Evolutionary conservation across 2,888 invertebrate genomes (phyloP), one percentile per base, ranked within the genome.

Genomic region (Drosophila algonquin): DNA sequence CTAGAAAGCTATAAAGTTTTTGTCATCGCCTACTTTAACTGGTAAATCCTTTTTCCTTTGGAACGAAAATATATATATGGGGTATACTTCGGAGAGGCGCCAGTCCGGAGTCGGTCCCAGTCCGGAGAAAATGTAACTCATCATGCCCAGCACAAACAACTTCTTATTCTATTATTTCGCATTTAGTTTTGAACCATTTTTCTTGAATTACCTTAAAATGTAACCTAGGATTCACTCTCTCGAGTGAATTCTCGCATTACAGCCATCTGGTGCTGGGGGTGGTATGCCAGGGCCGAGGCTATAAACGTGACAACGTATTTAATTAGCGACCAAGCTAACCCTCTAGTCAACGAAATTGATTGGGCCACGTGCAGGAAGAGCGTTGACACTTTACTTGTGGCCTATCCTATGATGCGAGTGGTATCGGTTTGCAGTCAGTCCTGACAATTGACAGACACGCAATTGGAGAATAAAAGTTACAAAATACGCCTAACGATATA

Each of bases 261-360:
- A 56, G 48, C 53, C 53, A 53, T 54, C 50, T 56, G 48, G 45
- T 40, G 35, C 40, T 30, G 40, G 40, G 40, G 40, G 40, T 40
- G 40, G n/a, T 18, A 50, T 24, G 35, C 44, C 24, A 16, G 32
- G 27, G 14, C 16, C 40, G 14, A 2, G 48, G 44, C 51, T 35
- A 60, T 68, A 78, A 78, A 82, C 75, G 68, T 79, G 79, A 77
- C 74, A 67, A 46, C 57, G 52, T 80, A 76, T 64, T 76, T 77
- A 80, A 83, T 83, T 73, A 73, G 47, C 27, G 46, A 30, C 18
- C 52, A 18, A n/a, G 14, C 40, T 24, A 48, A n/a, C 14, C 18
- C 12, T 8, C 24, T 6, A 10, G 51, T 6, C 14, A 21, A 9
- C 30, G n/a, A 9, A 58, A 63, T 68, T 60, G 69, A 71, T 73